Evolutionary conservation across 2,888 invertebrate species (phyloP).

Genomic region (Pelosia muscerda): DNA sequence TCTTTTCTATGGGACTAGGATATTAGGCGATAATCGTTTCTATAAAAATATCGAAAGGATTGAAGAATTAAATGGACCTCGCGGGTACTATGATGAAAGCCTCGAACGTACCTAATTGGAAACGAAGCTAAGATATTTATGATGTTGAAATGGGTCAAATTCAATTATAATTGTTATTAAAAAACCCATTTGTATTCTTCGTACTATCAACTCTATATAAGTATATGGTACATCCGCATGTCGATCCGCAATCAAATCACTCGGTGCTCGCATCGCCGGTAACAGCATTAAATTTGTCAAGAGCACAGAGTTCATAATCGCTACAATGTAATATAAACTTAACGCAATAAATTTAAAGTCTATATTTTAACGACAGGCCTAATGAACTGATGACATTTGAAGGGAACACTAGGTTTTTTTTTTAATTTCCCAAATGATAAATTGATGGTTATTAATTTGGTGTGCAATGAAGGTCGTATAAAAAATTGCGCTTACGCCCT

Average conservation of each 20-base stretch:
- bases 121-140: neutral
- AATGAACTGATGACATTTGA: conserved; percentile 19
- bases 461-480: conserved; percentile 11
- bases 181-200: neutral
- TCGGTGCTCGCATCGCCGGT: conserved; percentile 50
- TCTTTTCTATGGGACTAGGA: too few species aligned
- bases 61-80: too few species aligned
- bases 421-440: conserved; percentile 40
- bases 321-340: conserved; percentile 39
- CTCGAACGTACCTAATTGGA: too few species aligned
- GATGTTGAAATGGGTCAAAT: neutral
- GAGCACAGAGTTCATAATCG: conserved; percentile 38
- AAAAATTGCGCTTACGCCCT: conserved; percentile 23
- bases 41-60: too few species aligned
- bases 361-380: conserved; percentile 14
- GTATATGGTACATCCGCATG: conserved; percentile 21
- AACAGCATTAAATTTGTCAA: conserved; percentile 67
- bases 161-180: neutral
- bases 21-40: too few species aligned
- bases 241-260: conserved; percentile 65
- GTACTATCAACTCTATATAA: conserved; percentile 41
- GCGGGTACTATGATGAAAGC: too few species aligned
- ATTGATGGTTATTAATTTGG: conserved; percentile 45
- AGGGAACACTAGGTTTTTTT: conserved; percentile 32
- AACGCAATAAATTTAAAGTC: conserved; percentile 32